phyloP scores from a whole-genome alignment of 2,113 vertebrate species.

The Ifrita kowaldi region DNA sequence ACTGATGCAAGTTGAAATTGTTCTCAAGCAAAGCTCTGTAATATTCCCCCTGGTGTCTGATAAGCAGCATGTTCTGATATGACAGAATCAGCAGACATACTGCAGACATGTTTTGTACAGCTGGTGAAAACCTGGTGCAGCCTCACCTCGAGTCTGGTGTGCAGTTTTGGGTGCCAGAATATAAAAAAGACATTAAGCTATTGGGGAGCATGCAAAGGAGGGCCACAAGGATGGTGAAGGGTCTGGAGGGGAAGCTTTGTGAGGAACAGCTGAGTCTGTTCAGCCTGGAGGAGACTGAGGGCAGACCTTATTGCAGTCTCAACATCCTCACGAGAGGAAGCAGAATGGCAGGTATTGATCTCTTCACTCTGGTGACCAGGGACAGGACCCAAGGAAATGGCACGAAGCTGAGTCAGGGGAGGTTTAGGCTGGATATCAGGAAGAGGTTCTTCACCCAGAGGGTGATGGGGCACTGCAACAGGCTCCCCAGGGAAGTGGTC shows the following conservation, averaged over 20 bases:
- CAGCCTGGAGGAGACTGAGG: neutral
- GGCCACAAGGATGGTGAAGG: neutral
- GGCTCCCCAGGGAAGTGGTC: neutral
- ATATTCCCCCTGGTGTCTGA: neutral
- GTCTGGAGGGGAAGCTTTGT: neutral
- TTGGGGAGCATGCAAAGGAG: neutral
- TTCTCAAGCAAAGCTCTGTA: conserved; percentile 4
- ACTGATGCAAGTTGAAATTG: neutral
- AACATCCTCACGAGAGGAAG: neutral
- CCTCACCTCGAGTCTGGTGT: neutral
- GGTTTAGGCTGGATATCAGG: neutral
- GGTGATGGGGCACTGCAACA: neutral
- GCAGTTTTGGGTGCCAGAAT: neutral
- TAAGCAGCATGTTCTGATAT: neutral
- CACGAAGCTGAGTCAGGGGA: neutral
- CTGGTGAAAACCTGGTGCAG: neutral
- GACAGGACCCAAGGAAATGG: neutral
- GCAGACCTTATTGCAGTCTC: neutral
- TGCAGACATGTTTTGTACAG: neutral
- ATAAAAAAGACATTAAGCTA: neutral
- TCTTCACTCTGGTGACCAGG: neutral
- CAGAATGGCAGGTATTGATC: neutral
- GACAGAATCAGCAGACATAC: neutral
- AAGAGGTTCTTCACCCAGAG: neutral
- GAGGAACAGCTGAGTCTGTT: neutral